phyloP scores from a whole-genome alignment of 2,888 invertebrate species.

The Microdon myrmicae region DNA sequence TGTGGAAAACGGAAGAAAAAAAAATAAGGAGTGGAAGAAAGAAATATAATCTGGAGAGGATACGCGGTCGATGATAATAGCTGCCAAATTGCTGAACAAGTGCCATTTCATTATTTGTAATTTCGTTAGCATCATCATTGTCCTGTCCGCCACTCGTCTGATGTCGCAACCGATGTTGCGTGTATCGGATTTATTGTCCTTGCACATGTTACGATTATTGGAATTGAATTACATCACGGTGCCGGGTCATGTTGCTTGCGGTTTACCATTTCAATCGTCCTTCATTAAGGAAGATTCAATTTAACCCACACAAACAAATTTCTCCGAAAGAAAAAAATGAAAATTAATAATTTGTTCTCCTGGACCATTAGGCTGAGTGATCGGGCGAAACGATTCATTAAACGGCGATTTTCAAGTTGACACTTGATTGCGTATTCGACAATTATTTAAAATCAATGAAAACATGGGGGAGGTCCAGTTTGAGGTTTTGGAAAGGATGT shows the following conservation, averaged over 20 bases:
- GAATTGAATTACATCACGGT: constrained; percentile 36
- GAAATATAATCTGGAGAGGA: neutral
- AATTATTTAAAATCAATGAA: too few relatives aligned
- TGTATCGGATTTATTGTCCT: constrained; percentile 31
- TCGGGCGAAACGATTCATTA: neutral
- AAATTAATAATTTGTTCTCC: constrained; percentile 22
- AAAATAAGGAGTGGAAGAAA: constrained; percentile 12
- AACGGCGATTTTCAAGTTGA: constrained; percentile 1
- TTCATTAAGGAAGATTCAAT: constrained; percentile 14
- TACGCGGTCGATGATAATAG: constrained; percentile 31
- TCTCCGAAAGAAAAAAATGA: constrained; percentile 12
- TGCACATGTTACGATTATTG: constrained; percentile 39
- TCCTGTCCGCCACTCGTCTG: too few relatives aligned
- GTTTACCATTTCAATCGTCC: constrained; percentile 35
- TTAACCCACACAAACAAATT: neutral
- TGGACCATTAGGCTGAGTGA: neutral
- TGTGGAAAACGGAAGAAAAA: constrained; percentile 11
- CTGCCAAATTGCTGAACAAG: constrained; percentile 42
- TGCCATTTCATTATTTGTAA: constrained; percentile 44
- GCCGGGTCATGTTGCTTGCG: constrained; percentile 10
- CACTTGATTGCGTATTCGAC: too few relatives aligned
- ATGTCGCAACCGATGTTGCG: constrained; percentile 21
- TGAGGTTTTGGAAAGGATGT: too few relatives aligned
- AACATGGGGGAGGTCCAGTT: too few relatives aligned
- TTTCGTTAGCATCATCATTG: constrained; percentile 31